phyloP scores from a whole-genome alignment of 2,113 vertebrate species.

The Nipponia nippon region DNA sequence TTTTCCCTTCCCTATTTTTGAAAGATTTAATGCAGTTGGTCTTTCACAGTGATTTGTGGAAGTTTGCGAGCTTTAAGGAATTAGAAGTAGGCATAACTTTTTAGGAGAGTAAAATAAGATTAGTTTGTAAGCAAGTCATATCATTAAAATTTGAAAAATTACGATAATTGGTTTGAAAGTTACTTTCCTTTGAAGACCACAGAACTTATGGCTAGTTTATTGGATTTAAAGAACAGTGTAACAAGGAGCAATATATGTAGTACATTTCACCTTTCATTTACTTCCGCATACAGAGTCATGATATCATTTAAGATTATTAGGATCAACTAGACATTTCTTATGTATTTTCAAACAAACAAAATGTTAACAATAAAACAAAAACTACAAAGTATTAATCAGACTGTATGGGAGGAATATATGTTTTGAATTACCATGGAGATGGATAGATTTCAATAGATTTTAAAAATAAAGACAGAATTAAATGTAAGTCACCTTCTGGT shows the following conservation, averaged over 20 bases:
- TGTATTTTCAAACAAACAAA: neutral
- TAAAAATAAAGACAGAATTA: neutral
- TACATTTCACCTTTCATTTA: neutral
- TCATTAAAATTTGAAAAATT: neutral
- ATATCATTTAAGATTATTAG: neutral
- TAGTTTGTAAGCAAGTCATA: neutral
- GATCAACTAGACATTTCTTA: neutral
- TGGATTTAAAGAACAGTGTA: neutral
- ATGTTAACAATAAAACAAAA: neutral
- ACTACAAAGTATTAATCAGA: neutral
- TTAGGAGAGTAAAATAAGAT: neutral
- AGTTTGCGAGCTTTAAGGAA: neutral
- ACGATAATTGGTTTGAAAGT: neutral
- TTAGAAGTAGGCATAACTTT: neutral
- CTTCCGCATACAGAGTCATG: neutral
- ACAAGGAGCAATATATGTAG: neutral
- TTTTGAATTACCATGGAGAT: slow-evolving; percentile 33
- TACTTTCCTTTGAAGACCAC: neutral
- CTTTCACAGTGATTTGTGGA: neutral
- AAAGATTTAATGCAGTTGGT: neutral
- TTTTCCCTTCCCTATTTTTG: neutral
- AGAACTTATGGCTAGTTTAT: neutral
- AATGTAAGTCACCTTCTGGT: slow-evolving; percentile 33
- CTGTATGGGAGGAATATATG: neutral
- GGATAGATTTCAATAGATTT: neutral